Base-by-base conservation (phyloP, 2,888 invertebrate genomes). In the Octonoba sinensis region DNA sequence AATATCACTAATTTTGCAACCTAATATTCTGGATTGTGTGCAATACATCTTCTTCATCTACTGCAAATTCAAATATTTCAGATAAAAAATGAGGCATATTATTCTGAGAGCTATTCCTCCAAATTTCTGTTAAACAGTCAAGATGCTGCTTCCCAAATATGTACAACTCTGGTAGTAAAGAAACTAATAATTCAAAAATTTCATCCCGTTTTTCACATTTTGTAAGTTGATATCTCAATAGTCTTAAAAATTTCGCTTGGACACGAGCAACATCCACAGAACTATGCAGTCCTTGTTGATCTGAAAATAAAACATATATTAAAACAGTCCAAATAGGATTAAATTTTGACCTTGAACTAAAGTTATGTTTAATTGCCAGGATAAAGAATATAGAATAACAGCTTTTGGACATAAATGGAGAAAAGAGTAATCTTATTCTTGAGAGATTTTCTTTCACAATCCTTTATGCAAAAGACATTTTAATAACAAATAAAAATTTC, bases 111-210 rank as follows among this genome's bases (percentile, higher is more conserved):
- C n/a, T 49, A 47, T 65, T 46, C 18, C 3, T 13, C 11, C 46
- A 65, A 47, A 65, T 65, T 18, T 3, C 22, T 24, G 47, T 65
- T 4, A 49, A 16, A 49, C 18, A 20, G 4, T 65, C 22, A 8
- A 49, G 16, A 65, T 65, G 65, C 16, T 22, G 47, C 16, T 44
- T 20, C 20, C 65, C 65, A 47, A 65, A n/a, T 13, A 22, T 46
- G 24, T 65, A 49, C 1, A 65, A 49, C 20, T 65, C 65, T 15
- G 65, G 65, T 24, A 65, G 22, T 49, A 65, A 22, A n/a, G 65
- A 18, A 22, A 65, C 3, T 3, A 65, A 46, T 20, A 65, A 22
- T 16, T 65, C 65, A 49, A 24, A 49, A 15, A 20, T 49, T 22
- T 65, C 65, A 22, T 22, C 49, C 22, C 49, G 22, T 22, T 49